Conservation (phyloP, 2,888 invertebrate genomes). For the Elmis aenea region DNA sequence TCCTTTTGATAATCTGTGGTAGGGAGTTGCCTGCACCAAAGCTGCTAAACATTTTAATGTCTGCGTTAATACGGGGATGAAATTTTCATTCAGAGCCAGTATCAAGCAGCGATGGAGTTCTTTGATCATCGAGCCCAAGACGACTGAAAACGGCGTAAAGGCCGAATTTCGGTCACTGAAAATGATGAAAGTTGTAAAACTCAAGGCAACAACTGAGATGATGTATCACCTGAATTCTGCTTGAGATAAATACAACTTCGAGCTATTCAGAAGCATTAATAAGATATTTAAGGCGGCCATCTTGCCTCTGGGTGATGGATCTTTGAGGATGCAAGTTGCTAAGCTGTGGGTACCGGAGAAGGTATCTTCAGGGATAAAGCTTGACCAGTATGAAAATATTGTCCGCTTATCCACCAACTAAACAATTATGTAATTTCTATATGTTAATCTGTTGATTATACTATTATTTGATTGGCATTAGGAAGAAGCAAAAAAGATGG, state of each 20-base stretch:
- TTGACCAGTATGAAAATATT: conserved; percentile 75
- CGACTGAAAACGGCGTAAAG: conserved; percentile 78
- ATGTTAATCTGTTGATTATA: too few species aligned
- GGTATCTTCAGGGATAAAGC: conserved; percentile 60
- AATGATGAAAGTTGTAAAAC: conserved; percentile 10
- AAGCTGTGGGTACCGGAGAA: conserved; percentile 46
- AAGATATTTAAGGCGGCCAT: conserved; percentile 65
- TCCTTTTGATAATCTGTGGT: conserved; percentile 68
- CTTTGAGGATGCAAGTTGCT: conserved; percentile 58
- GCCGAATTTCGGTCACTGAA: conserved; percentile 56
- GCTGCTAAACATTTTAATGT: conserved; percentile 75
- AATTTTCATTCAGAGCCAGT: conserved; percentile 63
- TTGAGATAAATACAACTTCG: conserved; percentile 63
- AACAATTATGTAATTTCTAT: conserved; percentile 23
- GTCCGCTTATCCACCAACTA: conserved; percentile 59
- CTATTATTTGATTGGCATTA: too few species aligned
- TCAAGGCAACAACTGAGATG: not conserved
- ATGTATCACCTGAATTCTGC: conserved; percentile 62
- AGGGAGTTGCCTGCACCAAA: conserved; percentile 76
- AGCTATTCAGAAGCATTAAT: conserved; percentile 62
- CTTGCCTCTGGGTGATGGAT: conserved; percentile 64
- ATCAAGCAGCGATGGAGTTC: conserved; percentile 68
- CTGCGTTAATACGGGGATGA: conserved; percentile 68
- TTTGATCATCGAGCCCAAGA: conserved; percentile 68
- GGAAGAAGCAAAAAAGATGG: too few species aligned